Conservation (phyloP, 2,113 vertebrate genomes). For the Zingel zingel region DNA sequence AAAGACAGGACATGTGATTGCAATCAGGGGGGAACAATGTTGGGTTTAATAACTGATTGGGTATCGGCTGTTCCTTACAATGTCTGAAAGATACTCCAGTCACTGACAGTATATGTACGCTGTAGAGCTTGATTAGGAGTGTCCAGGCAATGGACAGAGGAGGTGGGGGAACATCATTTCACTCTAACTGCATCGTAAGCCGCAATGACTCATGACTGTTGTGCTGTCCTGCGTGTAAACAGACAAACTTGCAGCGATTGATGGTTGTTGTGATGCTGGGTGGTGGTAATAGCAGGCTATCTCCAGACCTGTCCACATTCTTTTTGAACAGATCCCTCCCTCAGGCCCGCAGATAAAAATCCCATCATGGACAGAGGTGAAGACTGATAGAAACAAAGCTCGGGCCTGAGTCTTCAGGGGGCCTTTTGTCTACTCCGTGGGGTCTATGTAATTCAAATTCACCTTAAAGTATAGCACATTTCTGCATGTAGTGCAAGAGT, state of each 20-base stretch:
- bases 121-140: constrained; percentile 66
- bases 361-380: constrained; percentile 75
- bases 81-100: constrained; percentile 34
- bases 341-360: constrained; percentile 77
- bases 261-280: constrained; percentile 65
- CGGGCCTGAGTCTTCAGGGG: constrained; percentile 25
- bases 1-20: constrained; percentile 69
- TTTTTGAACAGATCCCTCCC: constrained; percentile 77
- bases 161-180: constrained; percentile 52
- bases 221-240: constrained; percentile 67
- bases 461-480: constrained; percentile 56
- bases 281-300: constrained; percentile 76
- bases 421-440: constrained; percentile 24
- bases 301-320: constrained; percentile 70
- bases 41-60: constrained; percentile 67
- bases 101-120: constrained; percentile 30
- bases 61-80: constrained; percentile 44
- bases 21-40: constrained; percentile 72
- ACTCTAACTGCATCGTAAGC: constrained; percentile 59
- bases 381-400: constrained; percentile 66
- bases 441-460: constrained; percentile 39
- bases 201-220: constrained; percentile 62
- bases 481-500: constrained; percentile 51
- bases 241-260: constrained; percentile 68
- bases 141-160: constrained; percentile 17